A percentile compares a stretch with the other conserved stretches of the same genome.
Conservation (phyloP, 1,140 invertebrate species). For the Dinoponera quadriceps region DNA sequence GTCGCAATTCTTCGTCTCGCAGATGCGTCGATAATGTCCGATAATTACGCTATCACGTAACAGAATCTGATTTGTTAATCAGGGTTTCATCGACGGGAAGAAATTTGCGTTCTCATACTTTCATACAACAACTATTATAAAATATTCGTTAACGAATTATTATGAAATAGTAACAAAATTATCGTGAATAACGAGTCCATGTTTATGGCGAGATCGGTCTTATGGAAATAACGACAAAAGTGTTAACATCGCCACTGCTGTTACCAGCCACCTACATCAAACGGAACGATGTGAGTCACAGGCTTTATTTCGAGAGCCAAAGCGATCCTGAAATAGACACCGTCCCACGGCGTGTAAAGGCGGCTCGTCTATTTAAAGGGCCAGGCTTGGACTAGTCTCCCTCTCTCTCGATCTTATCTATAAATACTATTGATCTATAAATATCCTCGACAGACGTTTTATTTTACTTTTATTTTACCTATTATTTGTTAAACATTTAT, state of each 20-base stretch:
- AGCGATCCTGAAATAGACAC: slow-evolving; percentile 64
- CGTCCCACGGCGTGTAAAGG: slow-evolving; percentile 61
- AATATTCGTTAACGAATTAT: not conserved
- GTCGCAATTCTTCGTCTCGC: not conserved
- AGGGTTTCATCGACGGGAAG: not conserved
- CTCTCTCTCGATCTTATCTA: not conserved
- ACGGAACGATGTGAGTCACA: slow-evolving; percentile 61
- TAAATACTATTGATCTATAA: not conserved
- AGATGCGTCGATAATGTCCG: not conserved
- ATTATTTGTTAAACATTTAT: not conserved
- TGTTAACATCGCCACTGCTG: slow-evolving; percentile 12
- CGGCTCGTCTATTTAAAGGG: slow-evolving; percentile 65
- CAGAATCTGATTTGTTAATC: slow-evolving; percentile 20
- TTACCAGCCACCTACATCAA: slow-evolving; percentile 51
- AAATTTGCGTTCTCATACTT: not conserved
- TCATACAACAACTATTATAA: not conserved
- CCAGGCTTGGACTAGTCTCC: not conserved
- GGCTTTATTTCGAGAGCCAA: slow-evolving; percentile 65
- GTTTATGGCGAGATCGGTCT: not conserved
- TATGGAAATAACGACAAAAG: not conserved
- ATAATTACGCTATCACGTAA: slow-evolving; percentile 6
- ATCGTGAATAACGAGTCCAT: too few species aligned
- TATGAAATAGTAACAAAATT: not conserved
- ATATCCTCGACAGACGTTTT: not conserved
- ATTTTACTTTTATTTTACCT: not conserved